Evolutionary conservation across 2,888 invertebrate species (phyloP), one percentile per base, ranked within the genome.

Genomic region (Iphiclides podalirius): DNA sequence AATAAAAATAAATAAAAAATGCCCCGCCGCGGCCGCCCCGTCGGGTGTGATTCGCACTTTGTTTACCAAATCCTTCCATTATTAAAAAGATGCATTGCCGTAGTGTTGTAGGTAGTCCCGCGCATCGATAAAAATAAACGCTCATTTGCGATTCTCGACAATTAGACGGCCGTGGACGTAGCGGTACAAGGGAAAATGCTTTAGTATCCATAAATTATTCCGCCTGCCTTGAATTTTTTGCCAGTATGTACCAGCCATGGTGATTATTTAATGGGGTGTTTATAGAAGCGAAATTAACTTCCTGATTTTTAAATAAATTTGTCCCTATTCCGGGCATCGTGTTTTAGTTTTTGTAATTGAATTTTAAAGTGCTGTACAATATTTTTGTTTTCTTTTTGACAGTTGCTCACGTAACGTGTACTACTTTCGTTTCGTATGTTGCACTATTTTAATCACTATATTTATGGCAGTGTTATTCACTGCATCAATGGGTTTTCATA

Each of bases 61-160:
- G 79, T 75, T 79, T 74, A 71, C 71, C 59, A 76, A 87, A 85
- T 79, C 80, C 84, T 75, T 85, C 69, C 76, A 87, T 87, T 86
- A 86, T 84, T 84, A 83, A 86, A 82, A 82, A 79, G 79, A 79
- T 73, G 71, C 71, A 75, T 67, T 54, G 59, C 66, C 56, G 57
- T 72, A 82, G 79, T 72, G 83, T 59, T 59, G 81, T 59, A 33
- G 16, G 20, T 20, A 6, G 46, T 57, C 45, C n/a, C 15, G 12
- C 33, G 11, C 23, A 70, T 73, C 74, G 77, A 77, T 70, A 66
- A 64, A 70, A 67, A 67, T 66, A 68, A 60, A 52, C 35, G 41
- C 61, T 62, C 59, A 72, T 75, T 66, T 54, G 48, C 54, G 54
- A 72, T 70, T 70, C 74, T 48, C 49, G 61, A 57, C 63, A 55